Conservation (phyloP, 2,113 vertebrate genomes). For the Osmerus eperlanus region DNA sequence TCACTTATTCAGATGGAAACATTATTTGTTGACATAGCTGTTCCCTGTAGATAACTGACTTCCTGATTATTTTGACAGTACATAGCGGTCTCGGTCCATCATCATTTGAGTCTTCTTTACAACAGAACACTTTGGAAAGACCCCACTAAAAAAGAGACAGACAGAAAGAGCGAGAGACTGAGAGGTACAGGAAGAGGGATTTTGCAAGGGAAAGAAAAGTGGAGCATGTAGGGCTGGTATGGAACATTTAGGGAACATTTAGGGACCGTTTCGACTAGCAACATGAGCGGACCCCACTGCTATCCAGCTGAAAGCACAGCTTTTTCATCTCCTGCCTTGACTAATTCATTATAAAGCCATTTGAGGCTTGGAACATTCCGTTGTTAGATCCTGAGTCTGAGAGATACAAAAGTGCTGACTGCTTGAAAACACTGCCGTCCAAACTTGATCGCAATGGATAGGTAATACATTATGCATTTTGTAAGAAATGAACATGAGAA, state of each 20-base stretch:
- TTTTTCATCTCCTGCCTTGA: conserved; percentile 53
- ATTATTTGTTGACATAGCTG: not conserved
- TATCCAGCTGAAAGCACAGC: conserved; percentile 43
- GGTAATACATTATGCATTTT: conserved; percentile 27
- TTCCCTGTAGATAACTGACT: not conserved
- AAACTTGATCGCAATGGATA: conserved; percentile 30
- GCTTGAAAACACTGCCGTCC: conserved; percentile 31
- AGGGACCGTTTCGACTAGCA: conserved; percentile 19
- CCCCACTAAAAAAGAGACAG: not conserved
- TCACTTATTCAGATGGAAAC: conserved; percentile 1
- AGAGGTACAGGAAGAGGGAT: conserved; percentile 2
- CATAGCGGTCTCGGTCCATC: not conserved
- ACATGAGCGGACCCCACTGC: conserved; percentile 34
- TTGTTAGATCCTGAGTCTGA: conserved; percentile 39
- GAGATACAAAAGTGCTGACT: conserved; percentile 49
- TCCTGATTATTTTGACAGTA: not conserved
- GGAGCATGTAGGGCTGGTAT: conserved; percentile 34
- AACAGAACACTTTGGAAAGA: not conserved
- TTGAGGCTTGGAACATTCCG: conserved; percentile 24
- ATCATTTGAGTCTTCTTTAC: not conserved
- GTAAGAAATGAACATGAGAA: not conserved
- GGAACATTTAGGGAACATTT: conserved; percentile 48
- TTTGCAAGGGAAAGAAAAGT: not conserved
- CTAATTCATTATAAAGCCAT: conserved; percentile 62
- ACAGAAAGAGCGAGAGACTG: not conserved